Percentiles rank a stretch among this genome's conserved stretches.
Evolutionary conservation across 2,797 vertebrate genomes (phyloP).

Genomic region (Odontamblyopus lacepedii): DNA sequence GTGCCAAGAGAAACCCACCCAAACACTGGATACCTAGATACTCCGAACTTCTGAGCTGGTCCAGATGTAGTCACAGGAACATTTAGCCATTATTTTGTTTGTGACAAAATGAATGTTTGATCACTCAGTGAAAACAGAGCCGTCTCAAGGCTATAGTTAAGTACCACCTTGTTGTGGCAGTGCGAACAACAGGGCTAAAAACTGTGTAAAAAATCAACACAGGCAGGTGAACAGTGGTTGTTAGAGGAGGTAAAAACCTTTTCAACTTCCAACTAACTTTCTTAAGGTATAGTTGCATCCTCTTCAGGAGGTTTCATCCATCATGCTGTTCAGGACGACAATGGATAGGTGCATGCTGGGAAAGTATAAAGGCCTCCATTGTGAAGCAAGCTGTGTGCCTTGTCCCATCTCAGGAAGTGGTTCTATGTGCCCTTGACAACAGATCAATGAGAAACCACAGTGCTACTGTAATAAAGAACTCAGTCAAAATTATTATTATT

Average conservation of each 20-base stretch:
- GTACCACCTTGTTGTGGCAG: too few relatives aligned
- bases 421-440: conserved; percentile 68
- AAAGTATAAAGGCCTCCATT: conserved; percentile 42
- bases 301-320: conserved; percentile 40
- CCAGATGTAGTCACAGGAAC: not conserved
- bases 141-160: not conserved
- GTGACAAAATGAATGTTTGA: not conserved
- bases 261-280: not conserved
- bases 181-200: too few relatives aligned
- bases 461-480: not conserved
- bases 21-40: too few relatives aligned
- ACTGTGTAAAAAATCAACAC: not conserved
- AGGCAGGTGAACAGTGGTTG: not conserved
- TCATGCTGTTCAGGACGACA: conserved; percentile 55
- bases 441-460: conserved; percentile 46
- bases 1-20: too few relatives aligned
- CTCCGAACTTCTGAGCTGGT: not conserved
- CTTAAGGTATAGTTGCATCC: conserved; percentile 14
- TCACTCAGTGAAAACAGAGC: not conserved
- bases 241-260: not conserved
- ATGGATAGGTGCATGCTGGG: conserved; percentile 63
- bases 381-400: conserved; percentile 48
- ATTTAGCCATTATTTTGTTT: not conserved
- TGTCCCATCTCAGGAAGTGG: conserved; percentile 52
- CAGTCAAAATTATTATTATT: not conserved